These are phyloP conservation scores for Semaprochilodus insignis DNA, from an alignment of 2,797 vertebrate genomes.

Conservation along the genomic window DNA sequence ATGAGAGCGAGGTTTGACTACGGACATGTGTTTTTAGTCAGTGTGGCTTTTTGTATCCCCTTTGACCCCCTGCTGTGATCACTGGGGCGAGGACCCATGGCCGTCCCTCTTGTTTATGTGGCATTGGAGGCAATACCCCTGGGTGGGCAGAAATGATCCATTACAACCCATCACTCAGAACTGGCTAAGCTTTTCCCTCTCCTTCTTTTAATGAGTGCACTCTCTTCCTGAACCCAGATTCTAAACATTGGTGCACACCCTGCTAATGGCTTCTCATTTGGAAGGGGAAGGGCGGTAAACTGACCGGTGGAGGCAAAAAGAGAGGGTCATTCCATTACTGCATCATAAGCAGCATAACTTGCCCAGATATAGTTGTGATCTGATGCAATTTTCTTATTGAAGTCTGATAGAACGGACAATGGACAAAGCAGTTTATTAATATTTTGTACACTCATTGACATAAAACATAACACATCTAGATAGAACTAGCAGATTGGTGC, in stretches of 20 bases:
- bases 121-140: constrained; percentile 8
- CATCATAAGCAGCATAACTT: not conserved
- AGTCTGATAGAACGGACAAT: too few relatives aligned
- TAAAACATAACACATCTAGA: too few relatives aligned
- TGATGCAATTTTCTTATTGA: not conserved
- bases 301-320: not conserved
- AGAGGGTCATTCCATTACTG: not conserved
- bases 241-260: not conserved
- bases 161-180: constrained; percentile 37
- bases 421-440: too few relatives aligned
- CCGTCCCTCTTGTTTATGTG: not conserved
- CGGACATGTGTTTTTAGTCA: constrained; percentile 39
- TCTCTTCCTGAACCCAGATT: not conserved
- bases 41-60: not conserved
- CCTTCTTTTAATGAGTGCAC: not conserved
- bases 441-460: too few relatives aligned
- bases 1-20: constrained; percentile 15
- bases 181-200: constrained; percentile 1
- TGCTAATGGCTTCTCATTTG: constrained; percentile 1
- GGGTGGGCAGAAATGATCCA: constrained; percentile 24
- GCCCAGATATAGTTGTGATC: not conserved
- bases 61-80: not conserved
- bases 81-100: not conserved
- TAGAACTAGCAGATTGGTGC: too few relatives aligned
- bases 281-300: not conserved